Evolutionary conservation across 1,140 invertebrate species (phyloP).

Genomic region (Drosophila tsacasi): DNA sequence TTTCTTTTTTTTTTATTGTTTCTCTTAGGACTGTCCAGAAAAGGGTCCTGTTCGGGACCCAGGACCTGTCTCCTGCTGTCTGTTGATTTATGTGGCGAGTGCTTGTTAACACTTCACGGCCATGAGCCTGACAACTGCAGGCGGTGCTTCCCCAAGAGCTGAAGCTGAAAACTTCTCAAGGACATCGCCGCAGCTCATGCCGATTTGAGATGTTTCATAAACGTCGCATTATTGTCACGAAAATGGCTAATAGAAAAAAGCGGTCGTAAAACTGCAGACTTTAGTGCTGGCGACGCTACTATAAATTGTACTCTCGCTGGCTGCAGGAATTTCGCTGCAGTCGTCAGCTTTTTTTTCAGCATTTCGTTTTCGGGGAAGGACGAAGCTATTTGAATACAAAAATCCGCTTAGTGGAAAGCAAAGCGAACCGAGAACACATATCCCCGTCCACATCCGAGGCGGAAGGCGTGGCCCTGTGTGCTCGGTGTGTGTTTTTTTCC

Average conservation of each 20-base stretch:
- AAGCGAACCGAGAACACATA: slow-evolving; percentile 49
- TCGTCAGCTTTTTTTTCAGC: slow-evolving; percentile 53
- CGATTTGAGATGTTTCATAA: slow-evolving; percentile 70
- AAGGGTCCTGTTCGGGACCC: slow-evolving; percentile 18
- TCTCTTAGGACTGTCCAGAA: slow-evolving; percentile 26
- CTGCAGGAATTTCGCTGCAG: slow-evolving; percentile 64
- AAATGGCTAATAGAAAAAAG: slow-evolving; percentile 54
- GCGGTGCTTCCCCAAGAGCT: slow-evolving; percentile 35
- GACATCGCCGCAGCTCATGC: slow-evolving; percentile 24
- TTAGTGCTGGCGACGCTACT: slow-evolving; percentile 56
- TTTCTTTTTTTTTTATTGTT: slow-evolving; percentile 12
- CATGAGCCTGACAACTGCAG: slow-evolving; percentile 61
- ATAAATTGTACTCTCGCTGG: slow-evolving; percentile 35
- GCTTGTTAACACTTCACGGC: slow-evolving; percentile 61
- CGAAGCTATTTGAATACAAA: slow-evolving; percentile 71
- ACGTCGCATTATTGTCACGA: slow-evolving; percentile 77
- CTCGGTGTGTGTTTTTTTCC: slow-evolving; percentile 13
- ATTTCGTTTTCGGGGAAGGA: slow-evolving; percentile 10
- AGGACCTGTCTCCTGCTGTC: slow-evolving; percentile 15
- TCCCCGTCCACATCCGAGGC: slow-evolving; percentile 50
- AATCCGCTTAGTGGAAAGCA: slow-evolving; percentile 69
- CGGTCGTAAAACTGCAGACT: slow-evolving; percentile 76
- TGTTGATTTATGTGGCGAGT: slow-evolving; percentile 67
- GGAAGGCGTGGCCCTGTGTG: slow-evolving; percentile 43
- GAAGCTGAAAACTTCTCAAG: slow-evolving; percentile 25